Conservation (phyloP, 2,888 invertebrate genomes). For the Leuctra nigra region DNA sequence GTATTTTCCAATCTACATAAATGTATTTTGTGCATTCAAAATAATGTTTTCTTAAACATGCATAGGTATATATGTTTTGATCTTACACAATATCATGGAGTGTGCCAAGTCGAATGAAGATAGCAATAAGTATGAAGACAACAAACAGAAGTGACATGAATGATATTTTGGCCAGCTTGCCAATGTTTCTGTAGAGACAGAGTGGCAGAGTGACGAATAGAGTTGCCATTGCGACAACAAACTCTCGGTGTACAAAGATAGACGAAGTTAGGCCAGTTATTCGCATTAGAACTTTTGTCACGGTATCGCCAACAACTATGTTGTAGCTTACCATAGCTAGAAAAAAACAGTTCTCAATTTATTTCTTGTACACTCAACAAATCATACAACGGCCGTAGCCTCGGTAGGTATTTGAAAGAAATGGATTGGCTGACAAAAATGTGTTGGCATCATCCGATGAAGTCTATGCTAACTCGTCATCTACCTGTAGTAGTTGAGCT, state of each 20-base stretch:
- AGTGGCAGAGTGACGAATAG: conserved; percentile 68
- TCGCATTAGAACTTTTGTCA: conserved; percentile 72
- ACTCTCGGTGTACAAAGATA: conserved; percentile 54
- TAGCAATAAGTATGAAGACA: conserved; percentile 60
- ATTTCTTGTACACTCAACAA: too few relatives aligned
- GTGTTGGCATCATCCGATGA: too few relatives aligned
- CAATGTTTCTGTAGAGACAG: conserved; percentile 70
- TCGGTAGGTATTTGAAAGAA: too few relatives aligned
- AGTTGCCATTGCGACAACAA: conserved; percentile 65
- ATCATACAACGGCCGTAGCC: too few relatives aligned
- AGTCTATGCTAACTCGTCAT: too few relatives aligned
- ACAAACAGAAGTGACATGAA: conserved; percentile 64
- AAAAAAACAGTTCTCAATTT: too few relatives aligned
- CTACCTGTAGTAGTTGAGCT: too few relatives aligned
- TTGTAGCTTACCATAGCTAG: conserved; percentile 84
- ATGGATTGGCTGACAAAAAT: too few relatives aligned
- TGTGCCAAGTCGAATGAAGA: conserved; percentile 52
- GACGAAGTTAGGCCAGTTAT: conserved; percentile 52
- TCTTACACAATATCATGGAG: conserved; percentile 59
- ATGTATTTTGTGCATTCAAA: background rate
- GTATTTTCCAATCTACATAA: background rate
- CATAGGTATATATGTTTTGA: background rate
- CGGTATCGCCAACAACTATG: conserved; percentile 78
- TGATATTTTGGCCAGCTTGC: conserved; percentile 60
- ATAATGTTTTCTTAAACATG: too few relatives aligned